These are phyloP conservation scores for Nipponacmea schrenckii DNA, from an alignment of 2,888 invertebrate species.

Conservation along the genomic window DNA sequence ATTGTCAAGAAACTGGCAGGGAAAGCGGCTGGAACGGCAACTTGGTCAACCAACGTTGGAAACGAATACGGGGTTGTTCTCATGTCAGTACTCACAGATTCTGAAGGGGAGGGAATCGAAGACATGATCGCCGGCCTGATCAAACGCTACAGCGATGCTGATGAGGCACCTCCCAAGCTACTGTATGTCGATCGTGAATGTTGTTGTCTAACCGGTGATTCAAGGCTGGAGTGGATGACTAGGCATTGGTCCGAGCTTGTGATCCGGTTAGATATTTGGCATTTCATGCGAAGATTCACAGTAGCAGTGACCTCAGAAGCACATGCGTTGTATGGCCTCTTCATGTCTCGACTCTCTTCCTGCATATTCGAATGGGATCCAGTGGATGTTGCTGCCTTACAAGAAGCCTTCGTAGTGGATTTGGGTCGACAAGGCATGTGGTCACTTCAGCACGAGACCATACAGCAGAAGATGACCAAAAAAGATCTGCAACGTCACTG, in stretches of 20 bases:
- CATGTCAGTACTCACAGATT: slow-evolving; percentile 37
- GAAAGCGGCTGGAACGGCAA: background rate
- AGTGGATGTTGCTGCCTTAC: slow-evolving; percentile 32
- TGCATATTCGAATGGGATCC: slow-evolving; percentile 39
- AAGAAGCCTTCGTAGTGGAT: slow-evolving; percentile 37
- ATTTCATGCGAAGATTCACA: slow-evolving; percentile 39
- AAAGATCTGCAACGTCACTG: slow-evolving; percentile 38
- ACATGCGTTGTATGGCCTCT: slow-evolving; percentile 35
- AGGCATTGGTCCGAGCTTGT: slow-evolving; percentile 20
- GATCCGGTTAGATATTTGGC: slow-evolving; percentile 39
- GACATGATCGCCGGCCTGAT: slow-evolving; percentile 36
- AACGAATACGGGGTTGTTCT: slow-evolving; percentile 18
- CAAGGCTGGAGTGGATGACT: background rate
- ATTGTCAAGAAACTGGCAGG: slow-evolving; percentile 9
- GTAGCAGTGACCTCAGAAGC: slow-evolving; percentile 31
- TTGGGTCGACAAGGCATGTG: slow-evolving; percentile 20
- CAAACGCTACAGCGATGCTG: slow-evolving; percentile 27
- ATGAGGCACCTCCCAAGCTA: slow-evolving; percentile 28
- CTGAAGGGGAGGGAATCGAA: slow-evolving; percentile 33
- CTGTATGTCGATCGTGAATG: slow-evolving; percentile 42
- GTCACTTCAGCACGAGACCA: slow-evolving; percentile 26
- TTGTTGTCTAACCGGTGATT: slow-evolving; percentile 25
- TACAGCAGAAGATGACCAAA: slow-evolving; percentile 24
- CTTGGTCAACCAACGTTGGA: slow-evolving; percentile 17
- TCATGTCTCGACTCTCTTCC: slow-evolving; percentile 34